Percentiles rank a stretch among this genome's conserved stretches.
These are phyloP conservation scores for Phylloscopus collybita DNA, from an alignment of 2,797 vertebrate species.

Conservation along the genomic window DNA sequence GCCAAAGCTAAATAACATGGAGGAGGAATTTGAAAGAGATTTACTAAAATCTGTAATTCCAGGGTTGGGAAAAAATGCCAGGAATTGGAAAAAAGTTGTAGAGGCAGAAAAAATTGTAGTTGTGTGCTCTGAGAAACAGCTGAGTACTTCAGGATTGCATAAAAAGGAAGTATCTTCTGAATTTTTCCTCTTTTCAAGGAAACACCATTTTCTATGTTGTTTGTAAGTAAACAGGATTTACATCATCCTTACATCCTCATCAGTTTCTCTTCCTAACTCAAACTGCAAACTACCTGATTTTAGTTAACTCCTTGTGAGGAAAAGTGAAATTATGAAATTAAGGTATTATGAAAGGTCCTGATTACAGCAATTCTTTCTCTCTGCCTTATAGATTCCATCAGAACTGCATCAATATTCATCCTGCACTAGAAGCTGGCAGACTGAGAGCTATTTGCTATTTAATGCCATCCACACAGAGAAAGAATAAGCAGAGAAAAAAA, in stretches of 20 bases:
- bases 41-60: constrained; percentile 22
- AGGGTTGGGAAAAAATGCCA: background rate
- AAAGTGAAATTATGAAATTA: background rate
- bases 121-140: background rate
- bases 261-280: background rate
- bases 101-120: background rate
- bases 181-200: background rate
- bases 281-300: background rate
- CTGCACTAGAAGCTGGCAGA: background rate
- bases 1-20: background rate
- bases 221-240: background rate
- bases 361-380: background rate
- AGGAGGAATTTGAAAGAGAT: background rate
- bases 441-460: background rate
- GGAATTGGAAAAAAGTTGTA: background rate
- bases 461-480: background rate
- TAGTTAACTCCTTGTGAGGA: background rate
- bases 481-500: constrained; percentile 18
- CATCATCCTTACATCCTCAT: background rate
- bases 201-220: background rate
- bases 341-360: background rate
- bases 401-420: background rate
- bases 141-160: background rate
- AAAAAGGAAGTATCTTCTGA: background rate
- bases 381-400: background rate